Evolutionary conservation across 2,113 vertebrate species (phyloP).

Genomic region (Erinaceus europaeus): DNA sequence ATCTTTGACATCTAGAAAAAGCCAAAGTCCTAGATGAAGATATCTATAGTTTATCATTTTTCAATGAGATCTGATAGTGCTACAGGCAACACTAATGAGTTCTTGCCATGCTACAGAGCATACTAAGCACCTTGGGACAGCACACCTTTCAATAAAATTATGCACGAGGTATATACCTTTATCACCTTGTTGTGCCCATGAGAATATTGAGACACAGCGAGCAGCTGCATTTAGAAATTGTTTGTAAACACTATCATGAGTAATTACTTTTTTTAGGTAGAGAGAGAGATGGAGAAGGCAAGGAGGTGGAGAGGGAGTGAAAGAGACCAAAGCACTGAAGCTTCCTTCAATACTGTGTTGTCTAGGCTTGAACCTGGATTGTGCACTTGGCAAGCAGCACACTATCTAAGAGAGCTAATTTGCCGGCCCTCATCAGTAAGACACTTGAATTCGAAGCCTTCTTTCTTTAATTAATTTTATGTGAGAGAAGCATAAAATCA

Average conservation of each 20-base stretch:
- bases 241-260: neutral
- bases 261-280: neutral
- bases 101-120: neutral
- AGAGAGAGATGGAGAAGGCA: too few species aligned
- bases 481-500: too few species aligned
- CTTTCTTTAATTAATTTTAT: too few species aligned
- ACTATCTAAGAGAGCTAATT: too few species aligned
- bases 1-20: neutral
- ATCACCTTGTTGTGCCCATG: neutral
- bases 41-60: neutral
- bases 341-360: too few species aligned
- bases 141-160: neutral
- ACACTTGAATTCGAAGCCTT: constrained; percentile 5
- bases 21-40: neutral
- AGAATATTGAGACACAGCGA: neutral
- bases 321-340: too few species aligned
- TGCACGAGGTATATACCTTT: neutral
- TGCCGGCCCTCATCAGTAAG: too few species aligned
- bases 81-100: neutral
- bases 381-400: too few species aligned
- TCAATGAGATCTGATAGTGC: neutral
- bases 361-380: too few species aligned
- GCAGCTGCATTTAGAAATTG: neutral
- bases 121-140: neutral
- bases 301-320: too few species aligned